A percentile compares a stretch with the other conserved stretches of the same genome.
phyloP scores from a whole-genome alignment of 2,888 invertebrate species.

The Stegana nigrithorax region DNA sequence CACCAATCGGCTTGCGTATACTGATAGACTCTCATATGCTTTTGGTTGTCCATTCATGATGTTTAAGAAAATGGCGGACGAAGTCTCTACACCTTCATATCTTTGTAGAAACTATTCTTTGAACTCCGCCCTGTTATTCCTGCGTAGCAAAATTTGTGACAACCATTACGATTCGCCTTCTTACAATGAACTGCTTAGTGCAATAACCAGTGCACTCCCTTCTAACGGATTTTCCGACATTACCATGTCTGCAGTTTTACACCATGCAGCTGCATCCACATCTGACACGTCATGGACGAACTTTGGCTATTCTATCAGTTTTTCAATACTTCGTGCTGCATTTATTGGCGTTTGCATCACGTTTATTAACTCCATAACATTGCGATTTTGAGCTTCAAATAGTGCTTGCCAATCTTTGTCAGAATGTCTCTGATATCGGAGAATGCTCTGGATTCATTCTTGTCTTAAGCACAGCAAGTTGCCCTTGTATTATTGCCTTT shows the following conservation, averaged over 20 bases:
- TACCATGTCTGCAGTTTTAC: background rate
- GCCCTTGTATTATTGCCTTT: no score
- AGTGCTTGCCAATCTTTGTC: background rate
- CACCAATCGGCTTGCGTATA: no score
- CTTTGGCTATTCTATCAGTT: background rate
- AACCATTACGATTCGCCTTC: background rate
- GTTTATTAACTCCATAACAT: background rate
- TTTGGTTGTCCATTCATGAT: background rate
- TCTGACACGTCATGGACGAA: background rate
- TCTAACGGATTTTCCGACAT: background rate
- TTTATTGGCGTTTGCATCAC: background rate
- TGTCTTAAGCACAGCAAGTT: no score
- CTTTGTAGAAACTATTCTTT: background rate
- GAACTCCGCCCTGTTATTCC: background rate
- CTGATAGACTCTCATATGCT: background rate
- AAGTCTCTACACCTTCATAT: background rate
- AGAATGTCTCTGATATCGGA: background rate
- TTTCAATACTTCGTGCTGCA: background rate
- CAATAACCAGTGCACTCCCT: background rate
- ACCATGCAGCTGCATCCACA: background rate
- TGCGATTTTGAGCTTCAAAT: background rate
- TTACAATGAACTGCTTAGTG: background rate
- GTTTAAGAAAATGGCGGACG: conserved; percentile 4
- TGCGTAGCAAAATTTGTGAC: background rate
- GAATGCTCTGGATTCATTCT: no score